Conservation (phyloP, 2,113 vertebrate genomes). For the Cebidichthys violaceus region DNA sequence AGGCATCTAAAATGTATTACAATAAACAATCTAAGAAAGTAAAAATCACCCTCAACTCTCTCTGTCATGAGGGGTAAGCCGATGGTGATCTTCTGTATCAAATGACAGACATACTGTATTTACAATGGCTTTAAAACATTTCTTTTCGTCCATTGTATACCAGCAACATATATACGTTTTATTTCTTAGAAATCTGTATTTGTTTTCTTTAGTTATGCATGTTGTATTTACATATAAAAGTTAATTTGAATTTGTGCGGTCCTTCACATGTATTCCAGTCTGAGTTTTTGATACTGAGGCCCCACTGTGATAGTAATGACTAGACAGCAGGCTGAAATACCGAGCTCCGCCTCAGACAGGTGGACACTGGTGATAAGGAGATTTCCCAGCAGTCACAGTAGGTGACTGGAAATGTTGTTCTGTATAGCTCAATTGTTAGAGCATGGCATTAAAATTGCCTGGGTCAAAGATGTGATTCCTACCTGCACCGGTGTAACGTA, state of each 20-base stretch:
- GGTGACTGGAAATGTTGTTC: constrained; percentile 42
- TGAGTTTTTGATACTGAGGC: constrained; percentile 34
- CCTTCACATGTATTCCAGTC: constrained; percentile 9
- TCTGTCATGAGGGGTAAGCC: not conserved
- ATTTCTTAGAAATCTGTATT: not conserved
- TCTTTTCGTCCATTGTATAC: not conserved
- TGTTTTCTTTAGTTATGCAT: not conserved
- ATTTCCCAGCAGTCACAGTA: constrained; percentile 53
- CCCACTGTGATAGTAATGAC: constrained; percentile 64
- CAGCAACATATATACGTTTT: not conserved
- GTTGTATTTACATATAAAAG: constrained; percentile 20
- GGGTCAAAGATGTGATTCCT: constrained; percentile 36
- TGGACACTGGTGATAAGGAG: constrained; percentile 65
- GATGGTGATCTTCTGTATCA: not conserved
- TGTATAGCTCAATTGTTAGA: constrained; percentile 25
- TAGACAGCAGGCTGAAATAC: constrained; percentile 50
- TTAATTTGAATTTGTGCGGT: constrained; percentile 2
- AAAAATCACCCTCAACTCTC: not conserved
- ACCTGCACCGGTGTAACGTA: not conserved
- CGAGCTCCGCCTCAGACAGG: constrained; percentile 50
- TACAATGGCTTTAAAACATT: not conserved
- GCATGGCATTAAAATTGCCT: constrained; percentile 6
- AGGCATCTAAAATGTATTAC: not conserved
- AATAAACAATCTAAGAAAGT: not conserved
- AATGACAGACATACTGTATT: not conserved